Evolutionary conservation across 53 echinoderm and acorn worm species (phyloP).

Genomic region (Holothuria scabra): DNA sequence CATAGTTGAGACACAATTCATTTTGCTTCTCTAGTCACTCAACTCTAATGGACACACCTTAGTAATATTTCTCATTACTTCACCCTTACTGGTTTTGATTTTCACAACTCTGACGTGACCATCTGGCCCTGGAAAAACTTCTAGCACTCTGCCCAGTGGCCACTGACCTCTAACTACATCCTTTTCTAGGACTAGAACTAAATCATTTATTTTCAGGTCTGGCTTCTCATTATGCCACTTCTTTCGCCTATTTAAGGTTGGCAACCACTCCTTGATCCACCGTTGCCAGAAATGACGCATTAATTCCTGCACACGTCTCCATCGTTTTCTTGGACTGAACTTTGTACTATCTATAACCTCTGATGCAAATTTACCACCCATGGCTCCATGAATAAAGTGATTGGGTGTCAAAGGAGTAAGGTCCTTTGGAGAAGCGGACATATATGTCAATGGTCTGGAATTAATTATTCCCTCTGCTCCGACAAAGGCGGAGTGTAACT

Average conservation of each 20-base stretch:
- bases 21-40: background rate
- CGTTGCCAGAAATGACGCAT: too few relatives aligned
- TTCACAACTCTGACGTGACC: conserved; percentile 24
- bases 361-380: too few relatives aligned
- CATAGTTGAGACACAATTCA: too few relatives aligned
- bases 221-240: too few relatives aligned
- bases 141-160: conserved; percentile 1
- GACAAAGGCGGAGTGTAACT: conserved; percentile 37
- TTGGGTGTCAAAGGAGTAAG: background rate
- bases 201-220: conserved; percentile 10
- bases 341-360: too few relatives aligned
- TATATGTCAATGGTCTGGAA: conserved; percentile 29
- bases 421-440: conserved; percentile 23
- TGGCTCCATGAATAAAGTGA: too few relatives aligned
- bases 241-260: too few relatives aligned
- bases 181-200: background rate
- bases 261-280: too few relatives aligned
- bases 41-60: conserved; percentile 27
- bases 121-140: conserved; percentile 1
- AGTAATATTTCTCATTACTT: conserved; percentile 17
- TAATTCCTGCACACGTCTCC: too few relatives aligned
- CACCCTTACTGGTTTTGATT: background rate
- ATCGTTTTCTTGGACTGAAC: too few relatives aligned
- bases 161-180: conserved; percentile 13
- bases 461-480: conserved; percentile 39